A percentile compares a stretch with the other conserved stretches of the same genome.
phyloP scores from a whole-genome alignment of 2,113 vertebrate species.

The Datnioides undecimradiatus region DNA sequence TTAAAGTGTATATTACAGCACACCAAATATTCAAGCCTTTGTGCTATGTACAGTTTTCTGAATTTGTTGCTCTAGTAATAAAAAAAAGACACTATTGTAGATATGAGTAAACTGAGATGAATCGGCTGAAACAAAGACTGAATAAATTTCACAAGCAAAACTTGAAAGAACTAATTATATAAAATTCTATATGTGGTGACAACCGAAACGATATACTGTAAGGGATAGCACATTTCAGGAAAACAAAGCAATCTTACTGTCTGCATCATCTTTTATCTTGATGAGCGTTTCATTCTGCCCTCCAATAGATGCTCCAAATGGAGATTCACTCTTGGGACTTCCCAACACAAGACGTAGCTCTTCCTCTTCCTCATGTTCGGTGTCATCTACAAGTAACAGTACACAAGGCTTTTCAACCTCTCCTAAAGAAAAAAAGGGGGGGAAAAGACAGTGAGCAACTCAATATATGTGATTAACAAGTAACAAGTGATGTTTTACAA shows the following conservation, averaged over 20 bases:
- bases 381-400: conserved; percentile 88
- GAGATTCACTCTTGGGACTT: conserved; percentile 89
- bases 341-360: conserved; percentile 94
- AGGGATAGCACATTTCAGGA: background rate
- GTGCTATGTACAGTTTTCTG: background rate
- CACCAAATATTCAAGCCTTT: background rate
- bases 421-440: conserved; percentile 78
- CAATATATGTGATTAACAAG: background rate
- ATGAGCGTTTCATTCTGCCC: conserved; percentile 91
- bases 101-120: background rate
- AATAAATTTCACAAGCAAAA: background rate
- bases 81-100: background rate
- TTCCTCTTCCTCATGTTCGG: conserved; percentile 89
- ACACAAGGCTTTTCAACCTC: conserved; percentile 91
- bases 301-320: conserved; percentile 91
- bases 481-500: background rate
- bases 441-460: background rate
- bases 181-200: background rate
- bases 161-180: background rate
- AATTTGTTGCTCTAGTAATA: background rate
- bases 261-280: conserved; percentile 90
- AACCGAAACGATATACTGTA: background rate
- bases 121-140: background rate
- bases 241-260: conserved; percentile 86
- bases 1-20: background rate